A percentile compares a stretch with the other conserved stretches of the same genome.
Conservation (phyloP, 2,888 invertebrate genomes). For the Luffia ferchaultella region DNA sequence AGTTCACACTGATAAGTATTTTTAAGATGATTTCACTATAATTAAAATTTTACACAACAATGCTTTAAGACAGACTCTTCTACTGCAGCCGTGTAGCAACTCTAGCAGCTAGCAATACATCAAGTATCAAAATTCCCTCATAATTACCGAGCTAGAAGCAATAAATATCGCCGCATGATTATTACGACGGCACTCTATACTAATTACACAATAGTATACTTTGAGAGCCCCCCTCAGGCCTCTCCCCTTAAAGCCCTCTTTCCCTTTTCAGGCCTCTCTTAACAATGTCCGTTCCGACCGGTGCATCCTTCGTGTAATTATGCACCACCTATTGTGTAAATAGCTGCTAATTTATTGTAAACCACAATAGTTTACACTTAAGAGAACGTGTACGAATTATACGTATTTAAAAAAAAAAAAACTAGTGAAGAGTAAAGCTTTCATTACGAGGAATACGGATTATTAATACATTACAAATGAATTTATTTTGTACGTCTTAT, state of each 20-base stretch:
- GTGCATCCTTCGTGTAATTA: background rate
- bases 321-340: background rate
- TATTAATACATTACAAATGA: too few relatives aligned
- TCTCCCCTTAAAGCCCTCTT: background rate
- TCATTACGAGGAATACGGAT: too few relatives aligned
- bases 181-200: slow-evolving; percentile 31
- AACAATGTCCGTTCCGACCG: background rate
- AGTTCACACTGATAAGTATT: too few relatives aligned
- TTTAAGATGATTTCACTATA: too few relatives aligned
- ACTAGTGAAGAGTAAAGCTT: too few relatives aligned
- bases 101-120: slow-evolving; percentile 32
- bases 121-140: slow-evolving; percentile 55
- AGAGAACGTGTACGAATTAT: too few relatives aligned
- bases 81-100: background rate
- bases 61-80: background rate
- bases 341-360: background rate
- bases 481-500: too few relatives aligned
- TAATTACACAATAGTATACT: background rate
- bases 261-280: too few relatives aligned
- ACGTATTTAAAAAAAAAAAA: too few relatives aligned
- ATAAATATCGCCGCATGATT: slow-evolving; percentile 57
- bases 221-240: background rate
- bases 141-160: slow-evolving; percentile 29
- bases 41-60: background rate
- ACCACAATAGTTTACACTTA: too few relatives aligned